Conservation (phyloP, 1,140 invertebrate species). For the Bombus confusus region DNA sequence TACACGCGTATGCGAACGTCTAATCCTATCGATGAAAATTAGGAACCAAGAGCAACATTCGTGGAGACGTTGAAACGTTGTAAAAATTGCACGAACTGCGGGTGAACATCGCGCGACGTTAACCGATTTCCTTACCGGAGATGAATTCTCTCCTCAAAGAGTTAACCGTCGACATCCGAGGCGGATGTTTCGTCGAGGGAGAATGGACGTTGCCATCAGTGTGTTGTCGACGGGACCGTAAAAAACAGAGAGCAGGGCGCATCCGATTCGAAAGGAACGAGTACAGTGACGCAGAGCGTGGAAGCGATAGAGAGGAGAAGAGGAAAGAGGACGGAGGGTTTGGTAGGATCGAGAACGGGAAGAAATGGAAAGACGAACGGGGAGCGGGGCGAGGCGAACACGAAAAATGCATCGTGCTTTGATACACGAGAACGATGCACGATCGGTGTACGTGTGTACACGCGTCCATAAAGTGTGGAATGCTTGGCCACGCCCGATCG, state of each 20-base stretch:
- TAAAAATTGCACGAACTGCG: background rate
- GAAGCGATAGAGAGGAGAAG: background rate
- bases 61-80: too few species aligned
- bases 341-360: background rate
- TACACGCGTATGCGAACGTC: too few species aligned
- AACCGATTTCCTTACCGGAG: background rate
- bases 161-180: slow-evolving; percentile 7
- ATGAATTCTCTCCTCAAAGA: slow-evolving; percentile 1
- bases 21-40: too few species aligned
- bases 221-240: background rate
- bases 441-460: slow-evolving; percentile 33
- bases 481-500: slow-evolving; percentile 40
- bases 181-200: background rate
- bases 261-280: slow-evolving; percentile 29
- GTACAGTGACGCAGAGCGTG: too few species aligned
- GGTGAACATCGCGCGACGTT: too few species aligned
- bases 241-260: background rate
- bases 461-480: slow-evolving; percentile 15
- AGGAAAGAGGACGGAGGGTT: background rate
- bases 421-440: slow-evolving; percentile 36
- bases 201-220: slow-evolving; percentile 10
- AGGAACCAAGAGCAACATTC: too few species aligned
- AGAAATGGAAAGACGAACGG: slow-evolving; percentile 23
- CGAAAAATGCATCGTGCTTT: slow-evolving; percentile 58
- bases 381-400: background rate